Conservation (phyloP, 2,797 vertebrate species). For the Chelonia mydas region DNA sequence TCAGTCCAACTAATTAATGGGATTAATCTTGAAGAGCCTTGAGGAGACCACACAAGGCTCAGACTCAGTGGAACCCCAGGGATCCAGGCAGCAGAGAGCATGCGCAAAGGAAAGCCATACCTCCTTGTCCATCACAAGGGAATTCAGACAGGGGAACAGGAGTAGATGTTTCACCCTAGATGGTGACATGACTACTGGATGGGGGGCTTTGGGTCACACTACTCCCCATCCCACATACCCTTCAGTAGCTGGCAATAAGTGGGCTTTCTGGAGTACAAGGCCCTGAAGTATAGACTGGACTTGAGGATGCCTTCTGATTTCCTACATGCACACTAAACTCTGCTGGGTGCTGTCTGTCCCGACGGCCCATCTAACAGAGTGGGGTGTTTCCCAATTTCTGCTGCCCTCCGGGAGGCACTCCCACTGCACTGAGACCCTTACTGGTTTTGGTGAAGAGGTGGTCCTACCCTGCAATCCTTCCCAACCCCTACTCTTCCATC, state of each 20-base stretch:
- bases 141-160: not conserved
- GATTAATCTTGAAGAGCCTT: not conserved
- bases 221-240: not conserved
- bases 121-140: rapidly evolving
- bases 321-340: not conserved
- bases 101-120: not conserved
- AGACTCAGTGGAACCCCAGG: rapidly evolving
- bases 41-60: rapidly evolving
- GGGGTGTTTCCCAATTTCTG: not conserved
- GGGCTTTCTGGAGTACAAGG: not conserved
- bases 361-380: not conserved
- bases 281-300: not conserved
- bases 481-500: not conserved
- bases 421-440: not conserved
- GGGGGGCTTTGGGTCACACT: not conserved
- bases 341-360: not conserved
- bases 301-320: not conserved
- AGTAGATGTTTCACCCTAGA: not conserved
- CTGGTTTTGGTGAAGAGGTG: not conserved
- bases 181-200: not conserved
- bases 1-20: rapidly evolving
- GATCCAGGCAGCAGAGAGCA: rapidly evolving
- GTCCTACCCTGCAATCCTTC: not conserved
- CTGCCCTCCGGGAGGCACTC: not conserved
- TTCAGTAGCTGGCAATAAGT: not conserved